Conservation (phyloP, 2,797 vertebrate species). For the Phoebastria nigripes region DNA sequence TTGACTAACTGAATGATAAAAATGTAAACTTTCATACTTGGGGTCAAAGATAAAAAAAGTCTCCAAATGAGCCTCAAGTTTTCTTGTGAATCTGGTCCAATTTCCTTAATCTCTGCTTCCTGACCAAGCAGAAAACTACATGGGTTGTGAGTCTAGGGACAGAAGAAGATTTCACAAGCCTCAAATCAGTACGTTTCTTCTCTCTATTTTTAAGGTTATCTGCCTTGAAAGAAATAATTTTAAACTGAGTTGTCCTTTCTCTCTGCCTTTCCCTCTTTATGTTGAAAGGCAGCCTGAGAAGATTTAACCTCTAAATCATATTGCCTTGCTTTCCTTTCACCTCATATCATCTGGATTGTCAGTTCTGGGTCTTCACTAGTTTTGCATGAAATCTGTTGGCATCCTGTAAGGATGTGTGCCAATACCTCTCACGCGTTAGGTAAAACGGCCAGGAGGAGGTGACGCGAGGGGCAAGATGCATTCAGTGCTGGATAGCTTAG, state of each 20-base stretch:
- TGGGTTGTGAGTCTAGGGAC: neutral
- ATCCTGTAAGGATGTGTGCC: neutral
- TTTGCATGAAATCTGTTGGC: neutral
- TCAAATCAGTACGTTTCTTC: neutral
- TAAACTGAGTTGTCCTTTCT: neutral
- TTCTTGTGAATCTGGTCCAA: neutral
- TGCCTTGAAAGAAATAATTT: neutral
- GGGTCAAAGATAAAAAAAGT: neutral
- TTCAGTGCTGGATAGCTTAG: neutral
- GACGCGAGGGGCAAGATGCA: neutral
- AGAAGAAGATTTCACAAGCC: neutral
- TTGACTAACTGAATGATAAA: neutral
- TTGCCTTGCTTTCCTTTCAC: neutral
- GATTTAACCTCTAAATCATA: neutral
- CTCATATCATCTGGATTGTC: neutral
- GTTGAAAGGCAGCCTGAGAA: neutral
- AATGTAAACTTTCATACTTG: neutral
- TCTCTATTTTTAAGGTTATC: neutral
- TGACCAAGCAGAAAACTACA: neutral
- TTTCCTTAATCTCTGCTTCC: neutral
- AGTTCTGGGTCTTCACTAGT: neutral
- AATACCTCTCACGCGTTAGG: accelerated
- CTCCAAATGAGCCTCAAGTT: neutral
- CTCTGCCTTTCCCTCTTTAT: neutral
- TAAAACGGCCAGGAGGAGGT: neutral